phyloP scores from a whole-genome alignment of 2,888 invertebrate genomes.

The Hirtodrosophila duncani region DNA sequence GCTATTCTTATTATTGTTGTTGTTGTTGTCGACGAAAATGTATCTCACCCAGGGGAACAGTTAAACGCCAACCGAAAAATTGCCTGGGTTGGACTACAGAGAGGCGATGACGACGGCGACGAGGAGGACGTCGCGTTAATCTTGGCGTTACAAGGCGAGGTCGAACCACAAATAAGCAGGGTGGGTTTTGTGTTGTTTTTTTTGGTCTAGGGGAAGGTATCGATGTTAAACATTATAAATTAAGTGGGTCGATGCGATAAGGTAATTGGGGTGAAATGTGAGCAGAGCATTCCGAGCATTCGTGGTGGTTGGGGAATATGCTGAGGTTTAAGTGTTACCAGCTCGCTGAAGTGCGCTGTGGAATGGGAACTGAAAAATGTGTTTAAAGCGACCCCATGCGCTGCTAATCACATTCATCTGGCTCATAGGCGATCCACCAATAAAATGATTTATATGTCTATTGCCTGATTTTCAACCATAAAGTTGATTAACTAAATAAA shows the following conservation, averaged over 20 bases:
- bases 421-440: constrained; percentile 26
- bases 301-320: no score
- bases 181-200: constrained; percentile 5
- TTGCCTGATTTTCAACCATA: constrained; percentile 59
- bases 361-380: no score
- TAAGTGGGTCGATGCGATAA: constrained; percentile 76
- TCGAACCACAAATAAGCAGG: constrained; percentile 6
- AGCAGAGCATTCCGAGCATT: constrained; percentile 42
- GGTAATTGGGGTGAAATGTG: constrained; percentile 78
- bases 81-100: constrained; percentile 40
- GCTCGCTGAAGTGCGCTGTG: constrained; percentile 41
- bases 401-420: constrained; percentile 48
- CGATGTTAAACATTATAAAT: constrained; percentile 74
- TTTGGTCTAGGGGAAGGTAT: constrained; percentile 23
- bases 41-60: constrained; percentile 77
- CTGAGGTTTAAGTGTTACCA: constrained; percentile 33
- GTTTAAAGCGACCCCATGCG: no score
- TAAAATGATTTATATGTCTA: constrained; percentile 65
- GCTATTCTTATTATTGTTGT: constrained; percentile 34
- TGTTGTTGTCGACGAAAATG: constrained; percentile 66
- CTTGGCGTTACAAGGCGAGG: no score
- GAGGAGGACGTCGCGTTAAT: no score
- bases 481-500: constrained; percentile 63
- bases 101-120: constrained; percentile 62
- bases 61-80: constrained; percentile 74